These are phyloP conservation scores for Haemorhous mexicanus DNA, from an alignment of 2,113 vertebrate species.

Conservation along the genomic window DNA sequence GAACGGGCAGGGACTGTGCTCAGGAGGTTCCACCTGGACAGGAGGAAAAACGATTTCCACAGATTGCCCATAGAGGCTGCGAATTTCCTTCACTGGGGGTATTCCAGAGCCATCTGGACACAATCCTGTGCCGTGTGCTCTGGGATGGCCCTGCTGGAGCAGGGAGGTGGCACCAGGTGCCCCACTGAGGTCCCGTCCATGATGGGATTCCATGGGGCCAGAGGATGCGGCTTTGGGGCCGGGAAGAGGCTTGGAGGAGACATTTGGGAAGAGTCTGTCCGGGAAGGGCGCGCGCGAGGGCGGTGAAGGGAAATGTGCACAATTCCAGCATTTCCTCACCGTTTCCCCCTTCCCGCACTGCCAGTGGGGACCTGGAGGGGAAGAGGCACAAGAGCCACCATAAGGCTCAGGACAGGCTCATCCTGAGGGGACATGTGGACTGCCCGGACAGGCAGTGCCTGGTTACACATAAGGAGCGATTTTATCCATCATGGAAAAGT, in stretches of 20 bases:
- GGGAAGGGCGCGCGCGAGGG: accelerated
- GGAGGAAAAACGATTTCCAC: background rate
- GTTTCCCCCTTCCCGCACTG: background rate
- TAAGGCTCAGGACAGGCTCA: background rate
- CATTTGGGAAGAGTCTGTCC: background rate
- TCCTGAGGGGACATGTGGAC: background rate
- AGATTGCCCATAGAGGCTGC: background rate
- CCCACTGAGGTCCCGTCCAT: background rate
- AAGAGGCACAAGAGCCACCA: background rate
- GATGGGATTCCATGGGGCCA: background rate
- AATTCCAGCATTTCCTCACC: background rate
- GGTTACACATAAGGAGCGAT: accelerated
- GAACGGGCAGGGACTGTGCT: background rate
- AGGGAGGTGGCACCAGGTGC: background rate
- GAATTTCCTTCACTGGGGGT: background rate
- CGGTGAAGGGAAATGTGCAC: background rate
- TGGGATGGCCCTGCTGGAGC: background rate
- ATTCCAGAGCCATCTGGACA: background rate
- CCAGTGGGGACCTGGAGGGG: background rate
- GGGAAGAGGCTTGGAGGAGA: background rate
- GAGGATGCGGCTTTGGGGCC: background rate
- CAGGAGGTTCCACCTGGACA: background rate
- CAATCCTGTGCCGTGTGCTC: background rate
- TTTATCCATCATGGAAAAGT: background rate
- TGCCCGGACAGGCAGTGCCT: background rate